Evolutionary conservation across 2,888 invertebrate species (phyloP).

Genomic region (Sialis lutaria): DNA sequence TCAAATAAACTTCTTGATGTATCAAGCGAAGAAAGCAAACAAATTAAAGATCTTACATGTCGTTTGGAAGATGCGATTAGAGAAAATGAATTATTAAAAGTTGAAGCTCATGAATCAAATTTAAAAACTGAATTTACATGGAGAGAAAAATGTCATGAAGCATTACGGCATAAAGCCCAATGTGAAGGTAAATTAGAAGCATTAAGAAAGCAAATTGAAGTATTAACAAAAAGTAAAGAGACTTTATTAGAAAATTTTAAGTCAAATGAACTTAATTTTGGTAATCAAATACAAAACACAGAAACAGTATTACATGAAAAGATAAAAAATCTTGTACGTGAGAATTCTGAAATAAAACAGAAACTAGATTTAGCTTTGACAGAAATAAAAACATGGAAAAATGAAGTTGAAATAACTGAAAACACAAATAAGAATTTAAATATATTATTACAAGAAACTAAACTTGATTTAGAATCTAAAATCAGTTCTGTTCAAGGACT

Average conservation of each 20-base stretch:
- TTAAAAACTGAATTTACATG: constrained; percentile 7
- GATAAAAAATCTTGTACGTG: constrained; percentile 5
- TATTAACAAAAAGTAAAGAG: constrained; percentile 6
- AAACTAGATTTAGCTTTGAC: constrained; percentile 6
- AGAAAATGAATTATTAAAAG: constrained; percentile 8
- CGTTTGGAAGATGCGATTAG: background rate
- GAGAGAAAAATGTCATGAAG: constrained; percentile 8
- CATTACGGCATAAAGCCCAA: constrained; percentile 6
- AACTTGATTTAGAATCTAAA: constrained; percentile 8
- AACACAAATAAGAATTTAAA: constrained; percentile 7
- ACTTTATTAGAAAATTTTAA: constrained; percentile 5
- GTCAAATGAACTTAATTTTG: constrained; percentile 2
- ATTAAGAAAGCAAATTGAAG: constrained; percentile 5
- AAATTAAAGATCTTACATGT: constrained; percentile 2
- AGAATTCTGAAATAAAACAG: constrained; percentile 4
- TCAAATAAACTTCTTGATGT: background rate
- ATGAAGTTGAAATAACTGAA: constrained; percentile 6
- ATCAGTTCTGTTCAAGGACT: constrained; percentile 6
- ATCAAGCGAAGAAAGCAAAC: background rate
- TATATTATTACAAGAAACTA: constrained; percentile 7
- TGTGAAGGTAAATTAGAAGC: constrained; percentile 6
- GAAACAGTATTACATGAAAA: constrained; percentile 6
- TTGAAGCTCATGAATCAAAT: constrained; percentile 7
- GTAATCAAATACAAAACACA: constrained; percentile 3
- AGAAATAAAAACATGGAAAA: constrained; percentile 6